Conservation (phyloP, 2,888 invertebrate species). For the Drosophila mercatorum region DNA sequence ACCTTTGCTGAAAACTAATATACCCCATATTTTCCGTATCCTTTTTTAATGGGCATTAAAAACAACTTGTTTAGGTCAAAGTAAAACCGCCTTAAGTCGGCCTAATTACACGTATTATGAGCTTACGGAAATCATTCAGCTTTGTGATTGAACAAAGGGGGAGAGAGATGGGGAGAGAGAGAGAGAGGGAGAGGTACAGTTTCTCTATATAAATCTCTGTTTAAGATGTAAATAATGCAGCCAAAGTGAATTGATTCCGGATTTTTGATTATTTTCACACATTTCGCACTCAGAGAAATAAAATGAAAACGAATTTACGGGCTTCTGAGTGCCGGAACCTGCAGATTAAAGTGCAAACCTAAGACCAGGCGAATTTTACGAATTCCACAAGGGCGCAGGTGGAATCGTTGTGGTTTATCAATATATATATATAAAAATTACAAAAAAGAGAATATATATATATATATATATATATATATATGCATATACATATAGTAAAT, state of each 20-base stretch:
- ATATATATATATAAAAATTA: conserved; percentile 1
- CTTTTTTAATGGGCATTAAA: background rate
- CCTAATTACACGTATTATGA: conserved; percentile 5
- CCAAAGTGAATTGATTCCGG: background rate
- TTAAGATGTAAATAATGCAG: conserved; percentile 1
- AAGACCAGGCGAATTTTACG: background rate
- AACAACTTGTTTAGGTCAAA: background rate
- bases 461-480: no score
- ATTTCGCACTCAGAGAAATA: background rate
- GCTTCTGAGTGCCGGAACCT: background rate
- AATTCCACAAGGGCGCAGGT: background rate
- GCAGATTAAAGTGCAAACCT: conserved; percentile 5
- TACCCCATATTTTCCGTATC: background rate
- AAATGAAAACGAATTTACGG: background rate
- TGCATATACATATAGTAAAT: background rate
- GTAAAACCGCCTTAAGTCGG: background rate
- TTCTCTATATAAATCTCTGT: background rate
- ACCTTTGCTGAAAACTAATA: background rate
- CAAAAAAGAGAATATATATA: no score
- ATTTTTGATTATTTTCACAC: conserved; percentile 5
- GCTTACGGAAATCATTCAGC: background rate
- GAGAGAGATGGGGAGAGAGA: background rate
- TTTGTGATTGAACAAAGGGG: background rate
- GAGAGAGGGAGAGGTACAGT: background rate
- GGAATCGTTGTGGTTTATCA: conserved; percentile 38